Base-by-base conservation (phyloP, 2,113 vertebrate genomes). In the Gopherus evgoodei region DNA sequence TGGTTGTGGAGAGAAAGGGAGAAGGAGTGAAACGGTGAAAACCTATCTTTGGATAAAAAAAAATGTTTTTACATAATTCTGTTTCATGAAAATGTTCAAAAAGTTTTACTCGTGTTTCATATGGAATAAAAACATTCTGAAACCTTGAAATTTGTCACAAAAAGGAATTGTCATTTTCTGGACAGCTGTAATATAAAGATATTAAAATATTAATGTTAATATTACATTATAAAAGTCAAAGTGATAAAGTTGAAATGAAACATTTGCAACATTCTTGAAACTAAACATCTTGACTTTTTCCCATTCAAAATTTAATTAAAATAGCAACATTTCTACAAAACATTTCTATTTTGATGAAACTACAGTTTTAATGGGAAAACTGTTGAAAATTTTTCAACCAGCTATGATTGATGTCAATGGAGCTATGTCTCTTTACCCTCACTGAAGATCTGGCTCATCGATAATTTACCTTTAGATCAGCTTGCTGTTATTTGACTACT, bases 211-310 rank as follows among this genome's bases (percentile, higher is more conserved):
- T 44, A 5, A 31, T 25, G 75, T 94, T 65, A 95, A 87, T 96
- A 78, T 91, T 96, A 93, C 90, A 93, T 57, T 91, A 78, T 84
- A 84, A 93, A n/a, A 56, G 78, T 94, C 72, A 83, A 94, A 93
- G 82, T 86, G 57, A 65, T 95, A 35, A 87, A 85, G 35, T 89
- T 76, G 75, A 94, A 44, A 56, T 65, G n/a, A 94, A 95, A 29
- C 35, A 50, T 69, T 85, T 78, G 29, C 81, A 50, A 29, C 13
- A 8, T 44, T 83, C 53, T 56, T 94, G 57, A 59, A 91, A 76
- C 1, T 3, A 83, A 81, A 17, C 65, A 49, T 53, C 90, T 75
- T 69, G 94, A 81, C 69, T 84, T 90, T 95, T 83, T 90, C 5
- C 79, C 13, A 82, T 86, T 90, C 57, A 59, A 49, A 49, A 89